Evolutionary conservation across 2,888 invertebrate species (phyloP).

Genomic region (Drosophila nr. perissopoda): DNA sequence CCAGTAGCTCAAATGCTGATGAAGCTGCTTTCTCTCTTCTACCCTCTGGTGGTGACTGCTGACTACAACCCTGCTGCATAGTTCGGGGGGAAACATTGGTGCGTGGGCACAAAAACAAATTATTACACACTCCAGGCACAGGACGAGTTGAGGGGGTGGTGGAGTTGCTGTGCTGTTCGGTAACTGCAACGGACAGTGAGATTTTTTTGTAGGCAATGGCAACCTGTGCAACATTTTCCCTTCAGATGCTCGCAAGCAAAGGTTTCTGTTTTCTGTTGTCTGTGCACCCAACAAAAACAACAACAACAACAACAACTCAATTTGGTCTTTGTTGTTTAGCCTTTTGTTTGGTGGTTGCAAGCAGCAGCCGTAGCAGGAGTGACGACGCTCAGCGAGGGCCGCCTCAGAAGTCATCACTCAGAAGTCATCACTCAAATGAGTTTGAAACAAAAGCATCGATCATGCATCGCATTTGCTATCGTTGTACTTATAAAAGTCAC

Average conservation of each 20-base stretch:
- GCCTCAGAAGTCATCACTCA: slow-evolving; percentile 37
- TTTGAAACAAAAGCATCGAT: slow-evolving; percentile 17
- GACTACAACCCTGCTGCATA: slow-evolving; percentile 47
- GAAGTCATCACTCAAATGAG: slow-evolving; percentile 29
- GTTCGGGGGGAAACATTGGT: slow-evolving; percentile 12
- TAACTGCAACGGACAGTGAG: slow-evolving; percentile 71
- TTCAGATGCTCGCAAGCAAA: slow-evolving; percentile 42
- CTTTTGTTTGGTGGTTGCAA: slow-evolving; percentile 70
- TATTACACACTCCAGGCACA: slow-evolving; percentile 64
- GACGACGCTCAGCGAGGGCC: slow-evolving; percentile 53
- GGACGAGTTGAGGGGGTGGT: background rate
- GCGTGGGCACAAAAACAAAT: slow-evolving; percentile 69
- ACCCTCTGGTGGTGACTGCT: slow-evolving; percentile 10
- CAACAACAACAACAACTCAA: slow-evolving; percentile 37
- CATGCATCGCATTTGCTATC: slow-evolving; percentile 13
- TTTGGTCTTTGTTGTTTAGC: slow-evolving; percentile 65
- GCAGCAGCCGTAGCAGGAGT: slow-evolving; percentile 9
- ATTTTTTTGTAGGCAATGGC: slow-evolving; percentile 67
- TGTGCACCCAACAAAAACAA: slow-evolving; percentile 38
- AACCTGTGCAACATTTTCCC: slow-evolving; percentile 73
- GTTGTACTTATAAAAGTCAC: slow-evolving; percentile 29
- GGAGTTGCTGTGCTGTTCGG: slow-evolving; percentile 15
- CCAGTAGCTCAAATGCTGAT: slow-evolving; percentile 56
- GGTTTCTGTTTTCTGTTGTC: slow-evolving; percentile 58
- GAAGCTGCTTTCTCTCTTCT: slow-evolving; percentile 35